These are phyloP conservation scores for Gallinago paraguaiae DNA, from an alignment of 2,113 vertebrate genomes.

Conservation along the genomic window DNA sequence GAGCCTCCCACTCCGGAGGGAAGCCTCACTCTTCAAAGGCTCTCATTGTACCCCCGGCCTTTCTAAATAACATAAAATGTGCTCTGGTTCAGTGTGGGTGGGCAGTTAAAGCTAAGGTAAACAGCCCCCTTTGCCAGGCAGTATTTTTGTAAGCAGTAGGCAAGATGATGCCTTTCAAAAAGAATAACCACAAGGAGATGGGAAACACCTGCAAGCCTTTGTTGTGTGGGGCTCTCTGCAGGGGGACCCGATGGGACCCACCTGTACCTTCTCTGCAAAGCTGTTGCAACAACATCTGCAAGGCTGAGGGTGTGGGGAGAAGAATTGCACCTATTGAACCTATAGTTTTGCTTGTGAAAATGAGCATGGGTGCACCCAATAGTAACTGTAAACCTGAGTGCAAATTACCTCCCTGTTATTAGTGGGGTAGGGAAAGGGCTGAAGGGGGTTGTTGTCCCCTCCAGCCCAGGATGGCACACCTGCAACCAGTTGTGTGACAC, in stretches of 20 bases:
- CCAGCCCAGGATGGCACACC: background rate
- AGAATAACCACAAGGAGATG: background rate
- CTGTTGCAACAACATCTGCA: background rate
- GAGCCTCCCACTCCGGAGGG: background rate
- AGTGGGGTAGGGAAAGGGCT: background rate
- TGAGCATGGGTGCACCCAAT: accelerated
- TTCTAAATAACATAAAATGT: background rate
- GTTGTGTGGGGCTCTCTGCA: background rate
- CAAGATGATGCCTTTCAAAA: background rate
- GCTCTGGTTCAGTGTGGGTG: background rate
- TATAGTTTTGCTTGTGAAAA: background rate
- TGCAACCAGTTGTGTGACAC: background rate
- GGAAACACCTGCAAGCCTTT: constrained; percentile 18
- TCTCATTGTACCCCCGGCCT: background rate
- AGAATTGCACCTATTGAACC: too few relatives aligned
- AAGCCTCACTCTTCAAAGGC: background rate
- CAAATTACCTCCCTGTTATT: background rate
- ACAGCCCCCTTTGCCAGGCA: background rate
- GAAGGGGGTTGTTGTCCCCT: background rate
- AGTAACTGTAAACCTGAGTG: background rate
- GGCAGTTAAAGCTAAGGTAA: constrained; percentile 13
- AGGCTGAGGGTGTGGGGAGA: background rate
- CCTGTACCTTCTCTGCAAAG: background rate
- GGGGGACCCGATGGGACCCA: background rate
- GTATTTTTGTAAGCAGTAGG: background rate